Base-by-base conservation (phyloP, 2,113 vertebrate genomes). In the Dermatemys mawii region DNA sequence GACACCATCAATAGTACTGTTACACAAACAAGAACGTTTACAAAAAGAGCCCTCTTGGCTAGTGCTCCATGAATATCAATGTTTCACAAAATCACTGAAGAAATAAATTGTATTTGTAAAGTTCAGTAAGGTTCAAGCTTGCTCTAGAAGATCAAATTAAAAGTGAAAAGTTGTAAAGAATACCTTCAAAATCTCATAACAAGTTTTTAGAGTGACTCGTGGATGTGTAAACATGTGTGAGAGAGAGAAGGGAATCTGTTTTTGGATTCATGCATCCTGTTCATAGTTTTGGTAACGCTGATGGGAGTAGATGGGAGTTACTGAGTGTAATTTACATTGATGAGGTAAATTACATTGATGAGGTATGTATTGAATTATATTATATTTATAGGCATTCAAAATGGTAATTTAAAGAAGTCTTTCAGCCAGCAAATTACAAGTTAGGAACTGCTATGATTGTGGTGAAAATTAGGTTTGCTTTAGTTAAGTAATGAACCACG, bases 1-100 rank as follows among this genome's bases (percentile, higher is more conserved):
- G 90, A 83, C 87, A 93, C 82, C 70, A 53, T 16, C 90, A 26
- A 55, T 2, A 87, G 90, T 93, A 92, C 70, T 57, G 51, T 91
- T 78, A 86, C 21, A 89, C 41, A 73, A 94, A 86, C 48, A 93
- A 93, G 70, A 49, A n/a, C 70, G 3, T 3, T 24, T 1, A 19
- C 3, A 29, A 76, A 67, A 87, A 86, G 48, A 89, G 63, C 53
- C 38, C 35, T 16, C 19, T 41, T 95, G 83, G 79, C 87, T 51
- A 50, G 90, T 54, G 51, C 7, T 24, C 35, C 24, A 2, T 21
- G 24, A 46, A 76, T 1, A 73, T 90, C 91, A 38, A 57, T 26
- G 26, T 51, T 32, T 35, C 44, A 82, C 41, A 91, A 70, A 81
- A 41, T 73, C 55, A 29, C 41, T 8, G 24, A 54, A 26, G 49